Evolutionary conservation across 2,888 invertebrate species (phyloP), one percentile per base, ranked within the genome.

Genomic region (Scrobipalpa atriplicella): DNA sequence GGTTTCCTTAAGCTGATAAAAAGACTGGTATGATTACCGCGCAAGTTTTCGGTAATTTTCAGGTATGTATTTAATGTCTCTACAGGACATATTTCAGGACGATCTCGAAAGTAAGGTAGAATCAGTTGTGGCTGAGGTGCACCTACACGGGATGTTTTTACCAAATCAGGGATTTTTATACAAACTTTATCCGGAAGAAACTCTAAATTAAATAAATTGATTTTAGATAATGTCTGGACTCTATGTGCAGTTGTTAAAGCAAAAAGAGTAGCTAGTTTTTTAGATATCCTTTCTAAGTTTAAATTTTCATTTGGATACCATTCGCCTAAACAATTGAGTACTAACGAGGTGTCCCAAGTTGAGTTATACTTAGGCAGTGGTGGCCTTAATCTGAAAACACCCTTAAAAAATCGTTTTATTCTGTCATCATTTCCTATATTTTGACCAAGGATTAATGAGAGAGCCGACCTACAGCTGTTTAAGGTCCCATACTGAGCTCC

Each of bases 391-490:
- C 66, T 39, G 21, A 66, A 66, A 6, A 66, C 56, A 10, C 67
- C 67, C 62, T 67, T 67, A 38, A 67, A 60, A 52, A 69, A 67
- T 6, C 70, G 47, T n/a, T 47, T 47, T 36, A 68, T 51, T 8
- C 39, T 9, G 18, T 63, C 52, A 38, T 67, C 62, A 18, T 66
- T 38, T 2, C 63, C 58, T 56, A 63, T 43, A n/a, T 67, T 56
- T 39, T 60, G 6, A 41, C 43, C 65, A 39, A 66, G 9, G 51
- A 66, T 60, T 7, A 69, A 52, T n/a, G 66, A 66, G 3, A 69
- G 60, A 9, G 67, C 67, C 6, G 69, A 69, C 13, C 69, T 58
- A 52, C 67, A 67, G 38, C 62, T 62, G 18, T 69, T 69, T 41
- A 69, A 43, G 16, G 67, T 69, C 19, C 65, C 65, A 41, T 67